A percentile compares a stretch with the other conserved stretches of the same genome.
Evolutionary conservation across 2,113 vertebrate genomes (phyloP).

Genomic region (Chamaea fasciata): DNA sequence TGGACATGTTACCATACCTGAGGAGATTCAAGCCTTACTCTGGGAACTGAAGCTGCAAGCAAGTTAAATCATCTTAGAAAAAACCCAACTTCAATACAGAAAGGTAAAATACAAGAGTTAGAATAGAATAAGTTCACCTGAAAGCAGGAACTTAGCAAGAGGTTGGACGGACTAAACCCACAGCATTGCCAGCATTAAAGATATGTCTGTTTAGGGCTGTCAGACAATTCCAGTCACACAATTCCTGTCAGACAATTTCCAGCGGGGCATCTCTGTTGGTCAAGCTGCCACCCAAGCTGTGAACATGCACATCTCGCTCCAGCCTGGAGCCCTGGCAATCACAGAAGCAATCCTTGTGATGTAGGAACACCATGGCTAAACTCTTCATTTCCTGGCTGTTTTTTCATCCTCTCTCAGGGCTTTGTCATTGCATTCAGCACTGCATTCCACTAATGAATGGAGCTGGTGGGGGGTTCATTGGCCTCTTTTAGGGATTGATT

Average conservation of each 20-base stretch:
- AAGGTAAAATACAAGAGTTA: background rate
- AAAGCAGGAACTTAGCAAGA: background rate
- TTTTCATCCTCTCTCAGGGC: background rate
- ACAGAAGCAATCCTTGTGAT: background rate
- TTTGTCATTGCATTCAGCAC: background rate
- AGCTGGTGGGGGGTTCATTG: background rate
- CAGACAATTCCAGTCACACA: background rate
- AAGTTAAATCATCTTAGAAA: background rate
- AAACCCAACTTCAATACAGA: background rate
- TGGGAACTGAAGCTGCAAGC: background rate
- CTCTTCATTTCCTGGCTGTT: background rate
- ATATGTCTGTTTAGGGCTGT: background rate
- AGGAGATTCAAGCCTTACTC: background rate
- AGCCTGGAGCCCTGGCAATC: background rate
- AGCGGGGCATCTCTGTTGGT: background rate
- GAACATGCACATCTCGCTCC: background rate
- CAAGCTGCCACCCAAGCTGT: background rate
- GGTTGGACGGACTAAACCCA: background rate
- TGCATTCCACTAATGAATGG: background rate
- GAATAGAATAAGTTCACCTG: background rate
- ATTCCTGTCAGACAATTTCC: background rate
- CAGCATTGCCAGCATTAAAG: background rate
- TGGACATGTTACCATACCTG: background rate
- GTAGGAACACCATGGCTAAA: background rate
- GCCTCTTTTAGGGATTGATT: background rate